These are phyloP conservation scores for Cancer borealis DNA, from an alignment of 2,888 invertebrate species.

Conservation along the genomic window DNA sequence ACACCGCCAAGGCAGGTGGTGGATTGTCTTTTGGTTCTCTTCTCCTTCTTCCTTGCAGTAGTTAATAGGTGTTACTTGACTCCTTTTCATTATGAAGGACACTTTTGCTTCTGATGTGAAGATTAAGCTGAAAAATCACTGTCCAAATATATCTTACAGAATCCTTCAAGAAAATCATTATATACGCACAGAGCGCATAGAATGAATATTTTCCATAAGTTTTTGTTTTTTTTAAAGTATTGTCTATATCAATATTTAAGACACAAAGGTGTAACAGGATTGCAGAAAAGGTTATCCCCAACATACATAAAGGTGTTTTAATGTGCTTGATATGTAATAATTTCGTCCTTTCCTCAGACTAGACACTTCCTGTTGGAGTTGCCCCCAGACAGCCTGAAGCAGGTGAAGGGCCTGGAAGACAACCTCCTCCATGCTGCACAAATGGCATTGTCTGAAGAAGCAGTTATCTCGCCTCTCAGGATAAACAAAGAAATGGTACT, in stretches of 20 bases:
- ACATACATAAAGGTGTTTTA: neutral
- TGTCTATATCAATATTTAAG: neutral
- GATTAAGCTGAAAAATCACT: neutral
- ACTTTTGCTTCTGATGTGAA: neutral
- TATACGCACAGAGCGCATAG: neutral
- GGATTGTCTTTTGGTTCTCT: neutral
- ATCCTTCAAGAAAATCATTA: neutral
- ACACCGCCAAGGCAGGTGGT: conserved; percentile 10
- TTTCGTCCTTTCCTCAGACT: neutral
- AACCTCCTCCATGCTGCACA: conserved; percentile 45
- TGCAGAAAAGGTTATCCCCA: neutral
- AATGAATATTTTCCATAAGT: neutral
- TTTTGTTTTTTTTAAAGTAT: no score
- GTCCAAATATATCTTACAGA: neutral
- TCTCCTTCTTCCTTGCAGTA: neutral
- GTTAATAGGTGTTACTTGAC: neutral
- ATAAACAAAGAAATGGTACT: conserved; percentile 61
- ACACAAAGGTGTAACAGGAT: neutral
- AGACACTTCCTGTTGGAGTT: conserved; percentile 61
- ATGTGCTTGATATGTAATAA: neutral
- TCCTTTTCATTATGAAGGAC: neutral
- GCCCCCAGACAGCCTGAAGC: conserved; percentile 46
- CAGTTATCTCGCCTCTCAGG: conserved; percentile 62
- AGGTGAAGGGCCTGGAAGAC: conserved; percentile 46
- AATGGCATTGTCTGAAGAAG: conserved; percentile 49